Percentiles rank a stretch among this genome's conserved stretches.
phyloP scores from a whole-genome alignment of 2,797 vertebrate genomes.

The Myotis vivesi region DNA sequence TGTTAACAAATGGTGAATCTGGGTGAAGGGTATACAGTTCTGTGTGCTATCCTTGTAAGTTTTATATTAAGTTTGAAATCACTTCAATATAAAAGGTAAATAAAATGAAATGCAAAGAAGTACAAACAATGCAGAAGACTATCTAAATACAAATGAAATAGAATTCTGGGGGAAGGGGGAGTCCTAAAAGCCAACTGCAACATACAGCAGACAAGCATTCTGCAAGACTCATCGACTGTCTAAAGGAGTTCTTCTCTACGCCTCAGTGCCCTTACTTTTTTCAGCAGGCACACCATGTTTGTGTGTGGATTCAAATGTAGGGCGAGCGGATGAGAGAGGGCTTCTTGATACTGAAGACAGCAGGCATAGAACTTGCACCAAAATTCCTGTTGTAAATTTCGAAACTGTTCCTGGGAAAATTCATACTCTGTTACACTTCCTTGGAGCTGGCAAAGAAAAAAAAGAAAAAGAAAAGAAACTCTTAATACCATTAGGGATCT shows the following conservation, averaged over 20 bases:
- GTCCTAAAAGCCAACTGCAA: not conserved
- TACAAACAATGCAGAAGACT: not conserved
- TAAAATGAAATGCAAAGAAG: not conserved
- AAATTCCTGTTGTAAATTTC: conserved; percentile 94
- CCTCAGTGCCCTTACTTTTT: conserved; percentile 87
- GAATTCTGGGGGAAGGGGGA: not conserved
- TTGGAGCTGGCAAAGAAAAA: conserved; percentile 87
- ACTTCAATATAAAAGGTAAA: not conserved
- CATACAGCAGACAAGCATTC: not conserved
- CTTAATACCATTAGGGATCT: not conserved
- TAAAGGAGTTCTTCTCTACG: not conserved
- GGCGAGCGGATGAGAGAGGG: conserved; percentile 89
- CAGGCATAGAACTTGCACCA: conserved; percentile 97
- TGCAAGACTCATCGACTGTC: not conserved
- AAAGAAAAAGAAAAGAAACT: not conserved
- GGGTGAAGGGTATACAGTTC: not conserved
- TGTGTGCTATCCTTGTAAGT: not conserved
- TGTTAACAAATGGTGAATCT: not conserved
- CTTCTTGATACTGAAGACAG: conserved; percentile 96
- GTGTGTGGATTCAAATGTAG: conserved; percentile 89
- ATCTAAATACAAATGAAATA: not conserved
- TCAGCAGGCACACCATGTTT: conserved; percentile 92
- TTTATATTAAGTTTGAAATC: not conserved
- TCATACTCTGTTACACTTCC: conserved; percentile 93
- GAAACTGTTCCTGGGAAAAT: conserved; percentile 94